These are phyloP conservation scores for Campoplex capitator DNA, from an alignment of 2,888 invertebrate species.

Conservation along the genomic window DNA sequence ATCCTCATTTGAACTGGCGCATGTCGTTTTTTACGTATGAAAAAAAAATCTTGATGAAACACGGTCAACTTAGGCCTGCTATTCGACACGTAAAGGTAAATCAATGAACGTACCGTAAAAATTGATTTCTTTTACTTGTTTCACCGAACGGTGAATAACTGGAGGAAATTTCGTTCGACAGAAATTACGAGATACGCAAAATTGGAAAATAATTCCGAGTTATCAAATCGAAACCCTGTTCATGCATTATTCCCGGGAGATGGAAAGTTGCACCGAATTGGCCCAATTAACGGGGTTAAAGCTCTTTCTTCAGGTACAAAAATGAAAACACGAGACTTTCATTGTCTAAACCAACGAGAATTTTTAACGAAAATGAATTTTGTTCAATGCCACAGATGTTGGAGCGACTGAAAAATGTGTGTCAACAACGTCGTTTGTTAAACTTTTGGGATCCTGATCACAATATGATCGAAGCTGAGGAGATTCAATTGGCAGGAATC, in stretches of 20 bases:
- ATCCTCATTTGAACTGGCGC: constrained; percentile 85
- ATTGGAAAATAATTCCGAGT: constrained; percentile 85
- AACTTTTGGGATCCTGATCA: constrained; percentile 86
- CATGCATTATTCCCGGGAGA: constrained; percentile 82
- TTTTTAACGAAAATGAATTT: neutral
- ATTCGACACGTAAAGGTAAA: constrained; percentile 78
- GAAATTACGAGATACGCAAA: constrained; percentile 85
- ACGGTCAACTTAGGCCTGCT: constrained; percentile 77
- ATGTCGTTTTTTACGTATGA: constrained; percentile 87
- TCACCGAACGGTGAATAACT: neutral
- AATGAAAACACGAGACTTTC: neutral
- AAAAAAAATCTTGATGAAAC: constrained; percentile 83
- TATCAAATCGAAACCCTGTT: constrained; percentile 87
- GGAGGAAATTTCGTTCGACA: constrained; percentile 71
- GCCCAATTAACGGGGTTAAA: constrained; percentile 57
- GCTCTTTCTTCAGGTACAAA: constrained; percentile 73
- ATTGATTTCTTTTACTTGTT: neutral
- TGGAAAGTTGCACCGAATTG: constrained; percentile 66
- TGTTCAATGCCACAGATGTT: constrained; percentile 82
- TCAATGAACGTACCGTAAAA: no score
- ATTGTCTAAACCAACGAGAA: neutral
- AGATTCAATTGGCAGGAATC: constrained; percentile 50
- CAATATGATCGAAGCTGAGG: constrained; percentile 83
- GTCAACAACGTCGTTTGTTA: constrained; percentile 80
- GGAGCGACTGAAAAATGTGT: constrained; percentile 81